A percentile compares a stretch with the other conserved stretches of the same genome.
Evolutionary conservation across 2,888 invertebrate genomes (phyloP).

Genomic region (Falcaria lacertinaria): DNA sequence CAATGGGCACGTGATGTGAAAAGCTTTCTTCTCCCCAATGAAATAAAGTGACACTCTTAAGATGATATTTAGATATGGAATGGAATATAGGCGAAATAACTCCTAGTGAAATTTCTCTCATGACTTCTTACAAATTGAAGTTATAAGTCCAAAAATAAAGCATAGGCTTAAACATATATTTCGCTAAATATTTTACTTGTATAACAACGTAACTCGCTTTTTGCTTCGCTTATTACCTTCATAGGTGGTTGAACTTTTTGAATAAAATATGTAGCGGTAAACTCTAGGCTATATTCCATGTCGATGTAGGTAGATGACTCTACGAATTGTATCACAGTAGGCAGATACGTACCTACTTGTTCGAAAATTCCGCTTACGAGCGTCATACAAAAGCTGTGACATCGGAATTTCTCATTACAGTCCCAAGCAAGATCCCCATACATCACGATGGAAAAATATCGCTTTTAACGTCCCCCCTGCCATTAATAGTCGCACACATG

Average conservation of each 20-base stretch:
- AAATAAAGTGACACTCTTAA: constrained; percentile 30
- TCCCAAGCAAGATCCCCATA: constrained; percentile 66
- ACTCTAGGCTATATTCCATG: constrained; percentile 9
- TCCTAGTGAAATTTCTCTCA: neutral
- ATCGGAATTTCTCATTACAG: constrained; percentile 76
- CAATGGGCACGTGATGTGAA: constrained; percentile 34
- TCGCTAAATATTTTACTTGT: too few species aligned
- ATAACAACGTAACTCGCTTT: too few species aligned
- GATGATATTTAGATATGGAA: constrained; percentile 15
- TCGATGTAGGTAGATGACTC: constrained; percentile 12
- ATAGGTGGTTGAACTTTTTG: too few species aligned
- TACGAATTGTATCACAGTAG: constrained; percentile 36
- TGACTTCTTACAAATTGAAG: constrained; percentile 6
- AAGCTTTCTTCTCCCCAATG: constrained; percentile 26
- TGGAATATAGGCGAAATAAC: constrained; percentile 7
- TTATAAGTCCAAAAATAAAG: constrained; percentile 1
- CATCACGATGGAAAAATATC: constrained; percentile 72
- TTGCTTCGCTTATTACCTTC: too few species aligned
- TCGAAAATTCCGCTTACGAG: constrained; percentile 45
- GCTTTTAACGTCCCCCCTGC: constrained; percentile 63
- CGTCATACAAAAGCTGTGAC: constrained; percentile 68
- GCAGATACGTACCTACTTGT: constrained; percentile 12
- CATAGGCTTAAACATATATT: neutral
- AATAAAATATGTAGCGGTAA: too few species aligned
- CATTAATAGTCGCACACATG: constrained; percentile 57